Evolutionary conservation across 2,113 vertebrate genomes (phyloP).

Genomic region (Andinoacara biseriatus): DNA sequence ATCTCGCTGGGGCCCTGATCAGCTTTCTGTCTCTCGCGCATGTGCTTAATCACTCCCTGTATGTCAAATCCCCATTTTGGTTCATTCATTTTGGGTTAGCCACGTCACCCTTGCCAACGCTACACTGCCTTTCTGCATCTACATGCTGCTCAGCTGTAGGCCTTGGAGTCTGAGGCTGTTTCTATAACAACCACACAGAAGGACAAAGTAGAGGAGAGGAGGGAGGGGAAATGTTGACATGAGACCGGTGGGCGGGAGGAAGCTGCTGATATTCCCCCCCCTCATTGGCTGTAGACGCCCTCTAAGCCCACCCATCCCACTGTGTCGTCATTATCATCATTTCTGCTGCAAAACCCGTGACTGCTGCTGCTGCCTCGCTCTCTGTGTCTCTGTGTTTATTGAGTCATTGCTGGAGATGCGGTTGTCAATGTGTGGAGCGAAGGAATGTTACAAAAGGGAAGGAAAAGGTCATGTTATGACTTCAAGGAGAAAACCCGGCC

Average conservation of each 20-base stretch:
- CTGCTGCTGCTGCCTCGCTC: constrained; percentile 55
- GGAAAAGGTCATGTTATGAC: constrained; percentile 65
- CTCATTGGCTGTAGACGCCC: constrained; percentile 81
- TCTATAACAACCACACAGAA: constrained; percentile 88
- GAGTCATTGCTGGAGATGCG: constrained; percentile 77
- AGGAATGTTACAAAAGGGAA: constrained; percentile 17
- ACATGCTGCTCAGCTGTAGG: constrained; percentile 53
- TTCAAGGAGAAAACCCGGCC: constrained; percentile 46
- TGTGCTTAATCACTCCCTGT: neutral
- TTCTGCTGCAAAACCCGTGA: constrained; percentile 80
- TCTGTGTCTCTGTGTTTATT: constrained; percentile 46
- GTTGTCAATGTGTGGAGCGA: constrained; percentile 41
- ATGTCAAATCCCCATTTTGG: neutral
- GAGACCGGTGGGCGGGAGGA: constrained; percentile 69
- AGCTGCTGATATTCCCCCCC: constrained; percentile 70
- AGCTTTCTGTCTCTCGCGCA: neutral
- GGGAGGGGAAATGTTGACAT: constrained; percentile 66
- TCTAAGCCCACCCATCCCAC: constrained; percentile 76
- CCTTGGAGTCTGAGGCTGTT: constrained; percentile 78
- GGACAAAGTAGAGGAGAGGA: constrained; percentile 76
- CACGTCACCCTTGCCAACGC: constrained; percentile 68
- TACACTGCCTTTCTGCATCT: constrained; percentile 36
- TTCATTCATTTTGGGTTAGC: constrained; percentile 49
- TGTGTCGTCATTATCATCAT: constrained; percentile 70
- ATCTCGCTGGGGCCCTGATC: neutral